phyloP scores from a whole-genome alignment of 1,140 invertebrate genomes.

The Coboldia fuscipes region DNA sequence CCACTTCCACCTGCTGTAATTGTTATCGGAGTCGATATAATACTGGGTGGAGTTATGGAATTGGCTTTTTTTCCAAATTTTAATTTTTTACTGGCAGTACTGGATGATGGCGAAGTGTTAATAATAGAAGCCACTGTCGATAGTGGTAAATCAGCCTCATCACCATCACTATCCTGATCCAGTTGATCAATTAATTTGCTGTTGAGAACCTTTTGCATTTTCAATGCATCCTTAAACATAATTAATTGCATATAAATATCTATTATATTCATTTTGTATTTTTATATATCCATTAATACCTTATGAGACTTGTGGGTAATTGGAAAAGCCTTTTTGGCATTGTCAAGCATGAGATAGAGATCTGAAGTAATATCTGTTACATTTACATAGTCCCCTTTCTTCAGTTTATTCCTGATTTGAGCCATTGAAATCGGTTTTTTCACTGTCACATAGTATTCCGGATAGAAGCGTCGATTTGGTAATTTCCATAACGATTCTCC shows the following conservation, averaged over 20 bases:
- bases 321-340: constrained; percentile 83
- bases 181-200: constrained; percentile 16
- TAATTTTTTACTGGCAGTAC: constrained; percentile 14
- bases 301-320: constrained; percentile 69
- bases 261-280: neutral
- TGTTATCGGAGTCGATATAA: constrained; percentile 1
- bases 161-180: constrained; percentile 15
- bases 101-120: neutral
- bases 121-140: constrained; percentile 2
- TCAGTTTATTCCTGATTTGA: constrained; percentile 81
- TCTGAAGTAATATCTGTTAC: constrained; percentile 82
- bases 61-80: constrained; percentile 7
- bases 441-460: constrained; percentile 96
- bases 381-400: constrained; percentile 65
- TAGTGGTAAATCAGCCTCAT: constrained; percentile 12
- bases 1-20: constrained; percentile 8
- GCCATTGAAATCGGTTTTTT: constrained; percentile 85
- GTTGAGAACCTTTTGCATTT: constrained; percentile 23
- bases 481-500: constrained; percentile 84
- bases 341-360: constrained; percentile 96
- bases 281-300: constrained; percentile 24
- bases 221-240: constrained; percentile 52
- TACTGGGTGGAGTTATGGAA: constrained; percentile 13
- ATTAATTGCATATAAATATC: neutral
- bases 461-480: constrained; percentile 73